Evolutionary conservation across 1,140 invertebrate genomes (phyloP), one percentile per base, ranked within the genome.

Genomic region (Archivesica marissinica): DNA sequence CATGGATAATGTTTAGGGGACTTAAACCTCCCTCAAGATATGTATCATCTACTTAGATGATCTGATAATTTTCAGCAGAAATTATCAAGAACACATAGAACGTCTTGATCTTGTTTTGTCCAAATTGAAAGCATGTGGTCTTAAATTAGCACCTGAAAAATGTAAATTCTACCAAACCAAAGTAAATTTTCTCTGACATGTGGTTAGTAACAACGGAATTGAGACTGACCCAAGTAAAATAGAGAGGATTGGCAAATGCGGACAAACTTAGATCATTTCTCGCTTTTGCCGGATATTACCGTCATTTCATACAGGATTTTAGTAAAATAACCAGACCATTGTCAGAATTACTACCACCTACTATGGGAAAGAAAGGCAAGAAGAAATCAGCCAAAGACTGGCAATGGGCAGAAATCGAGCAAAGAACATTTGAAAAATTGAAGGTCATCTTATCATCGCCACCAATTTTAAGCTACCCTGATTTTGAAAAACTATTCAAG

Each of bases 251-350:
- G 15, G 80, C 38, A 81, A 88, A 9, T 91, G 86, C 89, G 6
- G 91, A 92, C 47, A 90, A 94, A 56, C 35, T 95, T 0, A 85
- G 93, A 54, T 33, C 89, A 28, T 95, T 95, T 85, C 50, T 95
- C 1, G 95, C 95, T 0, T 83, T 95, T 25, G 78, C 92, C 52
- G 90, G 92, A 50, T 94, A 93, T 84, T 93, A 93, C 80, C 54
- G 91, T 1, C 87, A 89, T 82, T 94, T 94, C 25, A 25, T 66
- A 25, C 28, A 38, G 11, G 25, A 66, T 38, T 30, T 66, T 33
- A 66, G 61, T n/a, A 66, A 9, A 4, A 66, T 66, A 25, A 28
- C 28, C 61, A 30, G 61, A 30, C 61, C 61, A 6, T 66, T 66
- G n/a, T 13, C 61, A 33, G 35, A n/a, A 11, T 23, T 61, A 7